Evolutionary conservation across 2,113 vertebrate genomes (phyloP).

Genomic region (Lichenostomus cassidix): DNA sequence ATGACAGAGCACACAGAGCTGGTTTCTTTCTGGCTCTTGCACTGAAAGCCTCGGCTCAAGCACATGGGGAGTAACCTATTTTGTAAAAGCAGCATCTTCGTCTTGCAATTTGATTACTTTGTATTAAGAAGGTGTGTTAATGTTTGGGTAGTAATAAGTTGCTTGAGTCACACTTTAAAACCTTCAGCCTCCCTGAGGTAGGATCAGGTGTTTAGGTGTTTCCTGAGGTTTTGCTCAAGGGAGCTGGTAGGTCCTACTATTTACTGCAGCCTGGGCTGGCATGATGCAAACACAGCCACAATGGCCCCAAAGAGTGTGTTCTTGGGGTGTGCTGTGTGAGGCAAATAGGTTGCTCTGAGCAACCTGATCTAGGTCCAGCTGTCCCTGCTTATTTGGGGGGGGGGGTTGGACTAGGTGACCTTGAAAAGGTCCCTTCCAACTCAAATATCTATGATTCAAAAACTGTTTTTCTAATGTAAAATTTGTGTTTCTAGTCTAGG

Average conservation of each 20-base stretch:
- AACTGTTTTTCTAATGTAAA: neutral
- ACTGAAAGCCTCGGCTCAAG: neutral
- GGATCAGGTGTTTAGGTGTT: neutral
- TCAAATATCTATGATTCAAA: neutral
- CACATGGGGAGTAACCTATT: neutral
- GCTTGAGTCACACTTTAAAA: neutral
- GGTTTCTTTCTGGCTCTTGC: neutral
- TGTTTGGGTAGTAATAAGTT: neutral
- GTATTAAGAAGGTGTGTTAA: neutral
- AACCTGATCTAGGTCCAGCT: neutral
- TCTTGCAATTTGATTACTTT: neutral
- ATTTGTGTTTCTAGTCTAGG: neutral
- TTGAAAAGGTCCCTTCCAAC: neutral
- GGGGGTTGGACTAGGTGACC: neutral
- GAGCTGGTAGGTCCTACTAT: fast-evolving
- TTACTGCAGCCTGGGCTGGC: neutral
- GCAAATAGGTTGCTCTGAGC: neutral
- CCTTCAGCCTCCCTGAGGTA: neutral
- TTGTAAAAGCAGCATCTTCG: neutral
- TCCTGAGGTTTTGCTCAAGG: neutral
- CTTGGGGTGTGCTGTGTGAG: neutral
- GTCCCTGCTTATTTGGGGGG: neutral
- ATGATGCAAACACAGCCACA: neutral
- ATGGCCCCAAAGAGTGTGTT: neutral
- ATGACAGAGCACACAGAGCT: neutral